These are phyloP conservation scores for Eristalinus sepulchralis DNA, from an alignment of 2,888 invertebrate genomes.

Conservation along the genomic window DNA sequence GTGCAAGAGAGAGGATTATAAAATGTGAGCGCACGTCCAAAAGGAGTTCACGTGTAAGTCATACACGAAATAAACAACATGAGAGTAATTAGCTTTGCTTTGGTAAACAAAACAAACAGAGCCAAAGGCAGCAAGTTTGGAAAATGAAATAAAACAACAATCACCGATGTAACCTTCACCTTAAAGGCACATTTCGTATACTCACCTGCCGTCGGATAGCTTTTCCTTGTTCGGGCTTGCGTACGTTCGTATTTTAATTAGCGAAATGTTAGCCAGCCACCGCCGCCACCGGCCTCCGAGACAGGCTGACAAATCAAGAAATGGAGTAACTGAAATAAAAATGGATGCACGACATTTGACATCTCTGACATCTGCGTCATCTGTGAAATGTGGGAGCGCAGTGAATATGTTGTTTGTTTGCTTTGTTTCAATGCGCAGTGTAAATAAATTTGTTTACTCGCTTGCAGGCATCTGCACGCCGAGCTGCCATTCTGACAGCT, in stretches of 20 bases:
- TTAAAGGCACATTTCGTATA: neutral
- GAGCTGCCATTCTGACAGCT: neutral
- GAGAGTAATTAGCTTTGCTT: neutral
- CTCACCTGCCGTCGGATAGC: neutral
- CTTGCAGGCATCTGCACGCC: neutral
- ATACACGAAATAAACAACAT: constrained; percentile 1
- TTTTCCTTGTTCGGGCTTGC: neutral
- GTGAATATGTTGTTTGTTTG: neutral
- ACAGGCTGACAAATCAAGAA: neutral
- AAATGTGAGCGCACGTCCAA: constrained; percentile 4
- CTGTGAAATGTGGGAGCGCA: neutral
- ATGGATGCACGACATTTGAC: neutral
- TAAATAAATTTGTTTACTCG: neutral
- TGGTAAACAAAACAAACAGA: constrained; percentile 4
- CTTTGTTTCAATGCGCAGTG: neutral
- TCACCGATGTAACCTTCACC: neutral
- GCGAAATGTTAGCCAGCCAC: neutral
- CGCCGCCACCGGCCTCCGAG: neutral
- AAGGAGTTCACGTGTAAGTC: neutral
- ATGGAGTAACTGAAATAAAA: neutral
- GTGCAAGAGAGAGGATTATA: neutral
- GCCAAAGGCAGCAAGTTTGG: neutral
- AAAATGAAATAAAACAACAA: neutral
- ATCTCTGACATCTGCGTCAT: neutral
- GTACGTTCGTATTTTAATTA: neutral